Percentiles rank a stretch among this genome's conserved stretches.
phyloP scores from a whole-genome alignment of 2,113 vertebrate genomes.

The Nothobranchius kuhntae region DNA sequence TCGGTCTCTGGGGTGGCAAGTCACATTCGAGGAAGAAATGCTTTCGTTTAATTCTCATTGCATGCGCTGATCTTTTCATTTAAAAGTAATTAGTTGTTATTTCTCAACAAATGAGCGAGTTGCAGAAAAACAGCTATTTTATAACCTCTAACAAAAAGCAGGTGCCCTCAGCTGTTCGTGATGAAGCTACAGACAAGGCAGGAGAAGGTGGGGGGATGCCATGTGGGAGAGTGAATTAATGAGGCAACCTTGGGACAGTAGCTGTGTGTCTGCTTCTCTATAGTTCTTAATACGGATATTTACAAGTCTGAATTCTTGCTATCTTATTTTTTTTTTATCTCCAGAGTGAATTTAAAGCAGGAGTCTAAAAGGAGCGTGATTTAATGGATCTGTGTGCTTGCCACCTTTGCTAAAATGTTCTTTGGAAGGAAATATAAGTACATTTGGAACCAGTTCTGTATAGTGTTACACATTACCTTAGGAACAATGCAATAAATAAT shows the following conservation, averaged over 20 bases:
- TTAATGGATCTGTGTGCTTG: not conserved
- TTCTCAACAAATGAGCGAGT: not conserved
- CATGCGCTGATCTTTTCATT: constrained; percentile 6
- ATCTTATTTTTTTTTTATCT: not conserved
- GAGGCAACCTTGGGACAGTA: constrained; percentile 51
- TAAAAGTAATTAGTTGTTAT: not conserved
- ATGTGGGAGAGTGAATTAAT: constrained; percentile 73
- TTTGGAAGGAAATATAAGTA: no score
- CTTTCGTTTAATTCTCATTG: not conserved
- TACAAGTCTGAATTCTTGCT: not conserved
- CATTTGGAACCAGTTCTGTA: no score
- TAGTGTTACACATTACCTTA: no score
- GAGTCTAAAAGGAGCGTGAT: not conserved
- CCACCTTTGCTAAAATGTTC: no score
- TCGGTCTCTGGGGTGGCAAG: constrained; percentile 21
- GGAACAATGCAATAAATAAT: no score
- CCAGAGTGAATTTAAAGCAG: no score
- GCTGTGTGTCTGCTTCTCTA: constrained; percentile 42
- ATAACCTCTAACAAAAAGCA: constrained; percentile 10
- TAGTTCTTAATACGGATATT: not conserved
- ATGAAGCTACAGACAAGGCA: constrained; percentile 16
- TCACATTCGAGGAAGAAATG: constrained; percentile 4
- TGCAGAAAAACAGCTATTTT: constrained; percentile 18
- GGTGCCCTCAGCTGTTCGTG: constrained; percentile 36
- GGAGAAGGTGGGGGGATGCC: constrained; percentile 39